Evolutionary conservation across 2,888 invertebrate species (phyloP), one percentile per base, ranked within the genome.

Genomic region (Trissoscelio sp.): DNA sequence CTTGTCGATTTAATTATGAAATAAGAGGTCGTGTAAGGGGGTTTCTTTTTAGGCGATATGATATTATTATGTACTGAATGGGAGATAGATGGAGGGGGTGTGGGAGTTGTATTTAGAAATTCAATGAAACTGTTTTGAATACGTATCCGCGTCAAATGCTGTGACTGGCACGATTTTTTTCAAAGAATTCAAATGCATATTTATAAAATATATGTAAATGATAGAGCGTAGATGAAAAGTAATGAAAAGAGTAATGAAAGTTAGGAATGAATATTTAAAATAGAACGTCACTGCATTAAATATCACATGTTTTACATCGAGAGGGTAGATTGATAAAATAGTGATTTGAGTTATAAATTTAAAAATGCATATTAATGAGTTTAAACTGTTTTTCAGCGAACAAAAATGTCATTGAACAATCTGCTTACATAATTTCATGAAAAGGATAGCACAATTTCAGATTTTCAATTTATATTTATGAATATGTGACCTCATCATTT

Each of bases 121-220:
- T 64, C 48, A 64, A 51, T 48, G 46, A 62, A 62, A 62, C 46
- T 48, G 22, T 64, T 64, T 51, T 64, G 48, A 51, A 64, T 62
- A 31, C 60, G n/a, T 31, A 31, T 62, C 14, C 28, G 46, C 64
- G 51, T 64, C 51, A 48, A 48, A 51, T 37, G 22, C 37, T 51
- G 48, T 37, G 48, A 34, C 51, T 64, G 64, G 51, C 37, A 18
- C 37, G 16, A 34, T 42, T 48, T 48, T 48, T 42, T 58, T 58
- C 24, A 24, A 58, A 14, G 28, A 64, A 64, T 51, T 64, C 48
- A 51, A 64, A 51, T 64, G 37, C 64, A 64, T 64, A 64, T 64
- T 64, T 64, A 64, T 64, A 64, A 64, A 64, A 64, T 51, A 14
- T 48, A 64, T 64, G 64, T 51, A 64, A 64, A 64, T 64, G 48